Percentiles rank a stretch among this genome's conserved stretches.
phyloP scores from a whole-genome alignment of 2,797 vertebrate genomes.

The Melanotaenia boesemani region DNA sequence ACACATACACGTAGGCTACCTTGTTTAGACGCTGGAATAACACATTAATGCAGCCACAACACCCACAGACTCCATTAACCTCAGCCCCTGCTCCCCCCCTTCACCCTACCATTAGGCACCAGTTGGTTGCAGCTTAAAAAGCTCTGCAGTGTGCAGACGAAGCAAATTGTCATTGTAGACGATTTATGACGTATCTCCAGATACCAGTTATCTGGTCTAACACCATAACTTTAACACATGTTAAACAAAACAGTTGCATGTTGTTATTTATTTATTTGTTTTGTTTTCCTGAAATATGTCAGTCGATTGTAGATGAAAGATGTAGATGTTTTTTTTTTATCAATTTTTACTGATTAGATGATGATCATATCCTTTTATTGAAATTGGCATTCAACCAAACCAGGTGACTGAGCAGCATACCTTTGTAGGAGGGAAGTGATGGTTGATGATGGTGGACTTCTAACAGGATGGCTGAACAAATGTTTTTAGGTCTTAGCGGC shows the following conservation, averaged over 20 bases:
- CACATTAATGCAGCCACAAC: constrained; percentile 36
- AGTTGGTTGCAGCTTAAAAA: constrained; percentile 52
- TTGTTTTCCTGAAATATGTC: background rate
- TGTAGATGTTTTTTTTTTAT: background rate
- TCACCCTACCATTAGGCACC: constrained; percentile 35
- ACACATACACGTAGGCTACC: background rate
- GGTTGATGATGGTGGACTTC: no score
- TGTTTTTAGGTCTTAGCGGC: no score
- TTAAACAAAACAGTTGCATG: background rate
- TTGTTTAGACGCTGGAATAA: background rate
- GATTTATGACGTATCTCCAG: constrained; percentile 39
- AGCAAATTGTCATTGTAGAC: constrained; percentile 48
- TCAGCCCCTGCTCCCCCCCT: constrained; percentile 20
- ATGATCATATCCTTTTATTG: background rate
- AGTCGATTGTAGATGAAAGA: background rate
- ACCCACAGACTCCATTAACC: constrained; percentile 34
- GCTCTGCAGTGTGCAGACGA: constrained; percentile 31
- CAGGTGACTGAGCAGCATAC: background rate
- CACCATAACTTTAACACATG: background rate
- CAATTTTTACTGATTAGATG: background rate
- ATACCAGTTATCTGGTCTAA: constrained; percentile 26
- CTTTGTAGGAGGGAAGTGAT: no score
- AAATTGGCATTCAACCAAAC: background rate
- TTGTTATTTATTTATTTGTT: background rate
- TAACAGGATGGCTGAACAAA: no score